Percentiles rank a stretch among this genome's conserved stretches.
These are phyloP conservation scores for Colius striatus DNA, from an alignment of 2,113 vertebrate genomes.

Conservation along the genomic window DNA sequence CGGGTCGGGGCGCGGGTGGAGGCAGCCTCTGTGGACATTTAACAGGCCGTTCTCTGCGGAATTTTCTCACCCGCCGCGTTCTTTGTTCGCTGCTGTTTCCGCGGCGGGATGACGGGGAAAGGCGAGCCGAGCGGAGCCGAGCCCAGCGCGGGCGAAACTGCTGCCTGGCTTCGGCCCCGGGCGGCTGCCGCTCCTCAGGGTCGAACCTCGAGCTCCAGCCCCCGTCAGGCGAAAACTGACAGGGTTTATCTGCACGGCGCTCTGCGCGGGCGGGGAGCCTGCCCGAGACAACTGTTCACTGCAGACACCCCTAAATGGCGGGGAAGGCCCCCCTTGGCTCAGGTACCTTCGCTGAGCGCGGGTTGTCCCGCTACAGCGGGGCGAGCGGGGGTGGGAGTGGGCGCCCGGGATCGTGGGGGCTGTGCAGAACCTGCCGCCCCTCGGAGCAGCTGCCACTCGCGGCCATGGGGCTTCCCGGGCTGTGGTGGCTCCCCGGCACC, in stretches of 20 bases:
- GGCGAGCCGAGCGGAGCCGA: too few relatives aligned
- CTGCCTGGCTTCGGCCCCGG: neutral
- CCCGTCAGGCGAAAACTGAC: fast-evolving
- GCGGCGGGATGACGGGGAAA: neutral
- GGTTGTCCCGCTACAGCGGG: neutral
- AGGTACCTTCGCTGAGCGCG: neutral
- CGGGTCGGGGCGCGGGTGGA: neutral
- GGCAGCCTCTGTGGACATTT: neutral
- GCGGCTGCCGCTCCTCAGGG: neutral
- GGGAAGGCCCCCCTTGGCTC: neutral
- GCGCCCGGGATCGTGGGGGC: neutral
- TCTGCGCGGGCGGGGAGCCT: neutral
- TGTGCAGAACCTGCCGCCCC: neutral
- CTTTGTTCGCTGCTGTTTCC: neutral
- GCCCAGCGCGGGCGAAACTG: neutral
- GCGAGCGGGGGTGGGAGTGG: neutral
- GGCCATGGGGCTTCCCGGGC: too few relatives aligned
- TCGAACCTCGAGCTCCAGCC: neutral
- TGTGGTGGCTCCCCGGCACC: too few relatives aligned
- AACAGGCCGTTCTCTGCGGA: neutral
- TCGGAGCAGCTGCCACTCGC: neutral
- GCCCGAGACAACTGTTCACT: fast-evolving
- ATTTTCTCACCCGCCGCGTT: neutral
- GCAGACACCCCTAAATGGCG: neutral
- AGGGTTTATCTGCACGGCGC: neutral